Base-by-base conservation (phyloP, 2,888 invertebrate genomes). In the Andrena flavipes region DNA sequence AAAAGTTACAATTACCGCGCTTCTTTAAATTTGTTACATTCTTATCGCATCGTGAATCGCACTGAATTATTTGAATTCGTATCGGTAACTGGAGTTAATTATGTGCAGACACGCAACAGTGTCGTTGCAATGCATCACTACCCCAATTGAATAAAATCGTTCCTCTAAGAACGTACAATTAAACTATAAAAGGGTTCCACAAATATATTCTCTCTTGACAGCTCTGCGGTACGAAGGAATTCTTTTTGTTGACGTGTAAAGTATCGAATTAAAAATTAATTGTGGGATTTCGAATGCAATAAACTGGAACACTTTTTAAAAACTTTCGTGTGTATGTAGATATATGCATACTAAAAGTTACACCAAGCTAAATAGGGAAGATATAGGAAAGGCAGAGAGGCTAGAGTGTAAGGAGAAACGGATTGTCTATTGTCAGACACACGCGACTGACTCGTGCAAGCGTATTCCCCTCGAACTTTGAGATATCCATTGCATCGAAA, bases 1-100 rank as follows among this genome's bases (percentile, higher is more conserved):
- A n/a, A 70, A 59, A 71, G 48, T 56, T 75, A 20, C 62, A 49
- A 71, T 49, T 69, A 49, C 35, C 6, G 20, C 5, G 8, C 7
- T 42, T 68, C 30, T 6, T 73, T 20, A 16, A 54, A 74, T 68
- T 6, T 54, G n/a, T 60, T 77, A 49, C 33, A 23, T 16, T 7
- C n/a, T 20, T 29, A 16, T 56, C 56, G 56, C 1, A 20, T 56
- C n/a, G 26, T 1, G 20, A 13, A 33, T 16, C 23, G 7, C 72
- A n/a, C 7, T 10, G 65, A n/a, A 35, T 64, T 64, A 65, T 33
- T 51, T n/a, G 51, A 62, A 63, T 4, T 3, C 63, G 23, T 49
- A 49, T 30, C 23, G 30, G 51, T 51, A 56, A 56, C 56, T 4
- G 48, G 48, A 10, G 16, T n/a, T n/a, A 49, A 35, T 33, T 49